Base-by-base conservation (phyloP, 2,888 invertebrate genomes). In the Crioceris asparagi region DNA sequence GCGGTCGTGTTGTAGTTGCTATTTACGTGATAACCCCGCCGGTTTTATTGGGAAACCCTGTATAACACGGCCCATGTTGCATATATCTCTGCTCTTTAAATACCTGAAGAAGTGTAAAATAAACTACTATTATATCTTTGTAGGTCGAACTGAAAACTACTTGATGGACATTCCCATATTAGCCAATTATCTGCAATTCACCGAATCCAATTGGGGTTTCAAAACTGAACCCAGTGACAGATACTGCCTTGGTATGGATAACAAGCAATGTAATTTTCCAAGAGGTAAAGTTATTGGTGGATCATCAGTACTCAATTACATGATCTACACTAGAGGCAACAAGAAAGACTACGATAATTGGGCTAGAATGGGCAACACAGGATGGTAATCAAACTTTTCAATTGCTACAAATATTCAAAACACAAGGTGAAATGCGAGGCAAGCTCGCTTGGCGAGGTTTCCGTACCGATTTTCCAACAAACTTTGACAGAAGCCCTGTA, bases 251-350 rank as follows among this genome's bases (percentile, higher is more conserved):
- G 85, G 83, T 4, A 79, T 85, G 69, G 75, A 77, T 46, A 76
- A 82, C 46, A 71, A 72, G 46, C 77, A 77, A 42, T 84, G 85
- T 57, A 76, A 80, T 49, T 85, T 79, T 78, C 85, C 86, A 0
- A 67, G 82, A 42, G 64, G 64, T 4, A 63, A 63, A 52, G 61
- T 61, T 0, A 68, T 91, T 2, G 91, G 90, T 0, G 92, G 92
- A 0, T 84, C 84, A 3, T 85, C 85, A 26, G 86, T 88, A 1
- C 67, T 91, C 1, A 91, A 91, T 57, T 86, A 86, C 23, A 91
- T 92, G 91, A 73, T 91, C 1, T 92, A 93, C 62, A 80, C 91
- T 29, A 70, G 93, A 40, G 93, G 93, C 1, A 91, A 91, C 61
- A 72, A 75, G 32, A 69, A 81, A 1, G 92, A 93, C 60, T 94